Evolutionary conservation across 2,113 vertebrate genomes (phyloP), one percentile per base, ranked within the genome.

Genomic region (Dicerorhinus sumatrensis): DNA sequence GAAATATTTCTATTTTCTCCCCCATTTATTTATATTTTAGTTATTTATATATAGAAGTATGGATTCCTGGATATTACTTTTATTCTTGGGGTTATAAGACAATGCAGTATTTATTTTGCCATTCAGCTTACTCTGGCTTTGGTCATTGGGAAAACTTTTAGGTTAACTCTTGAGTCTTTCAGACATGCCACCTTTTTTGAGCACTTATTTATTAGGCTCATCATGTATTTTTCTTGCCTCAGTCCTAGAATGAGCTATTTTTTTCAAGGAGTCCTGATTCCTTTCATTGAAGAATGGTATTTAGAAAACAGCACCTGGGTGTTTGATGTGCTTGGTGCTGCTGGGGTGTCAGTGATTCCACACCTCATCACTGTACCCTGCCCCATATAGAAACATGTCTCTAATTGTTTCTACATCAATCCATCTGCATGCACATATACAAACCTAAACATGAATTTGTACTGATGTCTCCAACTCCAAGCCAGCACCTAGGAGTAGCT

Each of bases 301-400:
- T 42, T 67, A 36, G 67, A 8, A 56, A 80, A 48, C n/a, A 80
- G 42, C 23, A 14, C 2, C 51, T 11, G 31, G 21, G 31, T n/a
- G 18, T 25, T 27, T 2, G 6, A 54, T 29, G 6, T 46, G 33
- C 23, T 39, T 58, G 5, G 3, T 11, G 21, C 29, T 29, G 14
- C 21, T 0, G n/a, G 21, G 21, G 0, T 21, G 6, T 23, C 58
- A 0, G 4, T 1, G 5, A 4, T 0, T 33, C 6, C 3, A 2
- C 4, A n/a, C 0, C 3, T 21, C 9, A 4, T 48, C 4, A 3
- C 7, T 13, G 51, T 21, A 20, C 18, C 10, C 36, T 4, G 2
- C 16, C 23, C 12, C 31, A 1, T 5, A 12, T 4, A 25, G 14
- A 56, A 33, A 60, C 36, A 31, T 14, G 8, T 0, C 2, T 6